Evolutionary conservation across 2,797 vertebrate species (phyloP).

Genomic region (Vireo griseus): DNA sequence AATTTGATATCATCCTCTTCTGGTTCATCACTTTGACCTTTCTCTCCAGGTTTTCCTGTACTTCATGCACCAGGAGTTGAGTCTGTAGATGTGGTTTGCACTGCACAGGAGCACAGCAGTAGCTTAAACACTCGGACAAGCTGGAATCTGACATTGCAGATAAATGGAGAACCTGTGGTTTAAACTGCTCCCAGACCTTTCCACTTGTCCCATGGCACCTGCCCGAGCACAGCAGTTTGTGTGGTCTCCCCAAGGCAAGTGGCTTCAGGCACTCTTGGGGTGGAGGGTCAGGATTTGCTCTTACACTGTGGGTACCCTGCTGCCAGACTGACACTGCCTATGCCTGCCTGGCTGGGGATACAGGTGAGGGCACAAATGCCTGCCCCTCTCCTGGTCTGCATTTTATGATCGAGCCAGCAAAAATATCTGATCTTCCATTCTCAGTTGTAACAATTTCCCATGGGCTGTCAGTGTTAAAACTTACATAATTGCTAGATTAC

Average conservation of each 20-base stretch:
- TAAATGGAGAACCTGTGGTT: neutral
- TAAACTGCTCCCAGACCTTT: neutral
- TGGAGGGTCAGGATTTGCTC: neutral
- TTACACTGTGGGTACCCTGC: neutral
- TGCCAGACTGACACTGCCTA: neutral
- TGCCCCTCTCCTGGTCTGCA: neutral
- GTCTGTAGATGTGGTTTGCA: neutral
- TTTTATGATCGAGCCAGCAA: neutral
- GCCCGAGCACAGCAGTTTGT: neutral
- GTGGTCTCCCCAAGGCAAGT: rapidly evolving
- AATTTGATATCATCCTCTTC: neutral
- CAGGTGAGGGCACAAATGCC: neutral
- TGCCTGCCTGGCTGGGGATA: neutral
- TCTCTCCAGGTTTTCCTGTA: neutral
- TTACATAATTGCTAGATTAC: rapidly evolving
- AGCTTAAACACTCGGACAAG: neutral
- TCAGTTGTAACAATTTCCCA: neutral
- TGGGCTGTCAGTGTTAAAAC: neutral
- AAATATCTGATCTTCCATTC: neutral
- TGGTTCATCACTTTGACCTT: neutral
- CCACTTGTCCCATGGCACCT: neutral
- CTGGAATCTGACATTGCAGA: neutral
- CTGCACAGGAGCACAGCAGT: neutral
- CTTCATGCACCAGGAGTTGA: neutral
- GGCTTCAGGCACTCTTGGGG: neutral